Evolutionary conservation across 2,113 vertebrate genomes (phyloP).

Genomic region (Solenodon paradoxus): DNA sequence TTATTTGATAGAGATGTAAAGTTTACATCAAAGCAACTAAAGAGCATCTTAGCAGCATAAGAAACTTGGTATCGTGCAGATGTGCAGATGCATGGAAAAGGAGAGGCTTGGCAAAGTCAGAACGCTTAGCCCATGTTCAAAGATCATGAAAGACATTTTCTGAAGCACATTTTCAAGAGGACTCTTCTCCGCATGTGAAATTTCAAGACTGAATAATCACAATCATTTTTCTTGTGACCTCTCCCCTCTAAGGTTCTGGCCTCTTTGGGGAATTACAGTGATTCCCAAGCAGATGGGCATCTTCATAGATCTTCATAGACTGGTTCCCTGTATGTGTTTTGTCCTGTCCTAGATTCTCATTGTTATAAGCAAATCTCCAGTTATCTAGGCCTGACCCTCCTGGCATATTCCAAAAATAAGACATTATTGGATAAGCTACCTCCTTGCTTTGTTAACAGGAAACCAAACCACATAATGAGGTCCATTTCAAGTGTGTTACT

Average conservation of each 20-base stretch:
- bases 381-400: too few relatives aligned
- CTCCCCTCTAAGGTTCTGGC: background rate
- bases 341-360: background rate
- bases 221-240: too few relatives aligned
- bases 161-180: background rate
- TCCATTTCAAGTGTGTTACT: background rate
- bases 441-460: background rate
- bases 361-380: background rate
- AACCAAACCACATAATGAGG: background rate
- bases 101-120: background rate
- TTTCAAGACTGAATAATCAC: background rate
- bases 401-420: background rate
- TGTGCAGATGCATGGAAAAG: background rate
- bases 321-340: background rate
- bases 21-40: rapidly evolving
- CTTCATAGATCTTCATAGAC: too few relatives aligned
- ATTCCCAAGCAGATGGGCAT: too few relatives aligned
- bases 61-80: background rate
- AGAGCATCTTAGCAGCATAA: too few relatives aligned
- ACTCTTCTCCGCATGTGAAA: background rate
- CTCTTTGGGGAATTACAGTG: background rate
- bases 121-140: too few relatives aligned
- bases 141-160: too few relatives aligned
- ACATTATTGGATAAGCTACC: background rate
- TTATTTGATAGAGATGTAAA: background rate